Evolutionary conservation across 2,888 invertebrate species (phyloP), one percentile per base, ranked within the genome.

Genomic region (Leptopilina syphax): DNA sequence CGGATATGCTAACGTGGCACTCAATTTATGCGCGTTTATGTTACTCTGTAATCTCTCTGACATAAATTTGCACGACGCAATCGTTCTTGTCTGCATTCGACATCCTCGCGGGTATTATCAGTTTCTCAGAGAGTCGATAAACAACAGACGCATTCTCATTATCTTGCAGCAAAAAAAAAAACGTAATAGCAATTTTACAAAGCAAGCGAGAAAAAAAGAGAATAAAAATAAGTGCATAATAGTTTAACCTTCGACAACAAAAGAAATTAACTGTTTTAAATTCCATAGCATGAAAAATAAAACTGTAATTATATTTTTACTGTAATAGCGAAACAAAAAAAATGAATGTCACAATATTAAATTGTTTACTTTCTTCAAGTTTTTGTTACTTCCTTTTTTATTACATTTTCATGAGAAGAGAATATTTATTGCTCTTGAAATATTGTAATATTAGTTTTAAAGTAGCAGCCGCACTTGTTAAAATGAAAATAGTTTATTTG

Each of bases 41-140:
- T 54, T 57, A 34, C 73, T 41, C 73, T 54, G 47, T 67, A 73
- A 57, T 73, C 54, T 73, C 57, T 73, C 73, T 73, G 73, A 57
- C 73, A 73, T 73, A 73, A 73, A 73, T 73, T 44, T 54, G 73
- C 73, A 73, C 73, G 57, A 57, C 73, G 73, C 73, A 73, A 73
- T 34, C n/a, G 73, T 54, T 73, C 57, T 73, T 57, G 57, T 73
- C 27, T 73, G 73, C 73, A 54, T 73, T 34, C 27, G 54, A 73
- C 70, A 73, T 27, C 54, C 70, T 73, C 54, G 70, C 70, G 34
- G n/a, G 27, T 54, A 54, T 73, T 73, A 73, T 73, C 54, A 73
- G 54, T 73, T 73, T 73, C 54, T 57, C 54, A 73, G 70, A 27
- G 70, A 27, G 34, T 3, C 9, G 54, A 54, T 70, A 57, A 57